A percentile compares a stretch with the other conserved stretches of the same genome.
Evolutionary conservation across 2,888 invertebrate species (phyloP).

Genomic region (Caenorhabditis drosophilae): DNA sequence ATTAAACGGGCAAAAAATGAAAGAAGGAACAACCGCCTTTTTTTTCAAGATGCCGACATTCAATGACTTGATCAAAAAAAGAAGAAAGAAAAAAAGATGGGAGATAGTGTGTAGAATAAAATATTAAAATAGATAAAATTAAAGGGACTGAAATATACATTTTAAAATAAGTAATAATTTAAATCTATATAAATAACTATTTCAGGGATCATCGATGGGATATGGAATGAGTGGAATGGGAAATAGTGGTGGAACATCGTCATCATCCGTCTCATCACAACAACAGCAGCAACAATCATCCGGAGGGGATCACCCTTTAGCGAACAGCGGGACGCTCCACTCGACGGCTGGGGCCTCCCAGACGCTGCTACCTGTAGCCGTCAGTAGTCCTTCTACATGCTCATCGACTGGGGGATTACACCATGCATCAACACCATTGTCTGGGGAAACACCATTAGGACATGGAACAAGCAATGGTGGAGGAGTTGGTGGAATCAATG

Average conservation of each 20-base stretch:
- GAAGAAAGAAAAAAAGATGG: too few species aligned
- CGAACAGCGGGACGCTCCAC: constrained; percentile 57
- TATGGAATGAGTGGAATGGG: constrained; percentile 36
- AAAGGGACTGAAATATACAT: too few species aligned
- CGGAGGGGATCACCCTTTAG: constrained; percentile 58
- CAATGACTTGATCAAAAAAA: too few species aligned
- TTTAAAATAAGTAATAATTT: too few species aligned
- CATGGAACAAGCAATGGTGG: too few species aligned
- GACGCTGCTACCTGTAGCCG: constrained; percentile 53
- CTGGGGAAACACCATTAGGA: constrained; percentile 36
- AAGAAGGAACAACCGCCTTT: too few species aligned
- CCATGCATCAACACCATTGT: constrained; percentile 50
- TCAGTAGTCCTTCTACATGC: constrained; percentile 56
- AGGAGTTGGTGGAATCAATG: too few species aligned
- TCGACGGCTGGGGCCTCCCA: constrained; percentile 59
- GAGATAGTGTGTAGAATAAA: too few species aligned
- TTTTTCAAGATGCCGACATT: too few species aligned
- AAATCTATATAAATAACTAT: too few species aligned
- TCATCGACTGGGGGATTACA: constrained; percentile 47
- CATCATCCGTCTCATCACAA: constrained; percentile 12
- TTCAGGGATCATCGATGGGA: constrained; percentile 46
- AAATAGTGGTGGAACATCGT: constrained; percentile 13
- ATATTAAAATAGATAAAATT: too few species aligned
- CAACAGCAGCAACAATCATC: background rate
- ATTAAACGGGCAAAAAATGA: too few species aligned